phyloP scores from a whole-genome alignment of 2,113 vertebrate species.

The Pristiophorus japonicus region DNA sequence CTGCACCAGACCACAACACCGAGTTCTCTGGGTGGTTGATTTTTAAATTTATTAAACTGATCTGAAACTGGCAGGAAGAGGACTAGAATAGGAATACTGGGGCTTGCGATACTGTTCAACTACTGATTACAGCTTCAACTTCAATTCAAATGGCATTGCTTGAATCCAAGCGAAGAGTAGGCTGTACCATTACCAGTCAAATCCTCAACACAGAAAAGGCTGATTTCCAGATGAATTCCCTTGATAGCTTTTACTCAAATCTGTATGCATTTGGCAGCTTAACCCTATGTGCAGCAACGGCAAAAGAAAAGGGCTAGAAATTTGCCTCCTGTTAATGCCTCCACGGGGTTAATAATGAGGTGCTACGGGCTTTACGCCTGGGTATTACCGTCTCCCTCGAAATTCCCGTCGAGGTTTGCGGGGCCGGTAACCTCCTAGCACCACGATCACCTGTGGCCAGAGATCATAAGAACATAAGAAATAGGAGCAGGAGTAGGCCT shows the following conservation, averaged over 20 bases:
- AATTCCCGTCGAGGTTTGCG: too few relatives aligned
- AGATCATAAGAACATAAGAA: too few relatives aligned
- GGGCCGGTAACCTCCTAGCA: too few relatives aligned
- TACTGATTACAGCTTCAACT: slow-evolving; percentile 6
- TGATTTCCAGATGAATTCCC: neutral
- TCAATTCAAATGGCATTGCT: neutral
- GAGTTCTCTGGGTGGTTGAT: neutral
- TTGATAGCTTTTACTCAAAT: neutral
- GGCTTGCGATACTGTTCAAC: neutral
- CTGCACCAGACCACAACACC: neutral
- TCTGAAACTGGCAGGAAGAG: neutral
- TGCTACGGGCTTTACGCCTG: too few relatives aligned
- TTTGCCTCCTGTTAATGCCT: too few relatives aligned
- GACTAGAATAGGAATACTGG: neutral
- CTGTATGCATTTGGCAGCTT: neutral
- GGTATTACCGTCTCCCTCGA: too few relatives aligned
- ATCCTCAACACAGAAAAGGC: neutral
- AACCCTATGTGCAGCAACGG: neutral
- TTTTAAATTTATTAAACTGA: neutral
- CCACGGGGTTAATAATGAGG: too few relatives aligned
- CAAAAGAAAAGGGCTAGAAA: neutral
- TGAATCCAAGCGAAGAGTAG: neutral
- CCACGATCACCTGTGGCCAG: too few relatives aligned
- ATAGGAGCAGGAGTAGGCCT: too few relatives aligned
- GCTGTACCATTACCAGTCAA: neutral